A percentile compares a stretch with the other conserved stretches of the same genome.
These are phyloP conservation scores for Netelia inedita DNA, from an alignment of 2,888 invertebrate genomes.

Conservation along the genomic window DNA sequence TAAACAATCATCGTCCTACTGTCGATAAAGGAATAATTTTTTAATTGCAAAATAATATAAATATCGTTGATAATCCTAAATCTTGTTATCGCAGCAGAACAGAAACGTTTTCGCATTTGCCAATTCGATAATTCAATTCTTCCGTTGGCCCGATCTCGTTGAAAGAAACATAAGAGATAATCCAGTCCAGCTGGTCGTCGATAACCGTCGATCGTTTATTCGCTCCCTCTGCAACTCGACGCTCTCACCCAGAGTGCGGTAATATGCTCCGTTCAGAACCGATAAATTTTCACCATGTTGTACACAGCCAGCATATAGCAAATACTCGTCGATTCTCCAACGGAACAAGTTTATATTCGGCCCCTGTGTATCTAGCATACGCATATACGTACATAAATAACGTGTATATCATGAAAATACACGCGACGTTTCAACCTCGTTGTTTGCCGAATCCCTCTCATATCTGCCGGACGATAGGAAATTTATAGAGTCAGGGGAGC, in stretches of 20 bases:
- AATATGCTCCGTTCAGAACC: slow-evolving; percentile 60
- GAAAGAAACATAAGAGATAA: slow-evolving; percentile 67
- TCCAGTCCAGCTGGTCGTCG: slow-evolving; percentile 65
- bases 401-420: slow-evolving; percentile 33
- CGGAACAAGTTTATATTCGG: slow-evolving; percentile 61
- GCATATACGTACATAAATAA: not conserved
- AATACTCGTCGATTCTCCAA: slow-evolving; percentile 56
- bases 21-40: no score
- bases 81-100: slow-evolving; percentile 34
- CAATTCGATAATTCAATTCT: slow-evolving; percentile 56
- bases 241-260: slow-evolving; percentile 23
- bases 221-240: slow-evolving; percentile 8
- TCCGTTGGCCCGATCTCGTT: slow-evolving; percentile 18
- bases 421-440: slow-evolving; percentile 39
- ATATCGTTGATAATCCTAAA: no score
- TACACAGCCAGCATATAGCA: slow-evolving; percentile 41
- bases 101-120: slow-evolving; percentile 24
- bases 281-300: slow-evolving; percentile 58
- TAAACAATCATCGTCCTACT: no score
- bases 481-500: slow-evolving; percentile 46
- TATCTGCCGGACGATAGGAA: slow-evolving; percentile 36
- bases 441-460: slow-evolving; percentile 50
- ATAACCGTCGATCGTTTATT: slow-evolving; percentile 66
- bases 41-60: no score
- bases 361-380: slow-evolving; percentile 14